Evolutionary conservation across 2,888 invertebrate species (phyloP).

Genomic region (Eupithecia abbreviata): DNA sequence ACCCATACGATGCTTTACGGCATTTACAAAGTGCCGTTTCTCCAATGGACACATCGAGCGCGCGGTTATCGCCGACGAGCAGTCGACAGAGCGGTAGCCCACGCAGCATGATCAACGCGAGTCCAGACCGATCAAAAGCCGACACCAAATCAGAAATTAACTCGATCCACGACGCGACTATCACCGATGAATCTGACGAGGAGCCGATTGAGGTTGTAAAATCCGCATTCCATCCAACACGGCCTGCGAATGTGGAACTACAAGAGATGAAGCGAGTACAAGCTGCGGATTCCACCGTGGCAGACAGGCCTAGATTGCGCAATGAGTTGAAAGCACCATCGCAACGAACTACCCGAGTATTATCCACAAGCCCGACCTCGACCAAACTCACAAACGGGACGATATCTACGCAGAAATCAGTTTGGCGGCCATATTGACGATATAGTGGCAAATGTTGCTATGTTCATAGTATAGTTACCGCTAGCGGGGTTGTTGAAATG

Average conservation of each 20-base stretch:
- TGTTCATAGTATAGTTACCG: slow-evolving; percentile 57
- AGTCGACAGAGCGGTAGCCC: slow-evolving; percentile 83
- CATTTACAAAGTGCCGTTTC: slow-evolving; percentile 76
- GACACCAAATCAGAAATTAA: slow-evolving; percentile 85
- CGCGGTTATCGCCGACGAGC: slow-evolving; percentile 82
- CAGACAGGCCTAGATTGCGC: slow-evolving; percentile 72
- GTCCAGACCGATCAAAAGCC: slow-evolving; percentile 79
- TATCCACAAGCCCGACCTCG: slow-evolving; percentile 79
- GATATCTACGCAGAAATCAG: slow-evolving; percentile 85
- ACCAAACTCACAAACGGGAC: slow-evolving; percentile 84
- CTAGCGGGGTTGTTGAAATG: slow-evolving; percentile 70
- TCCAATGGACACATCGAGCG: slow-evolving; percentile 77
- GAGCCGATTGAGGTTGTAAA: slow-evolving; percentile 90
- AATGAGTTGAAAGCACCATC: slow-evolving; percentile 86
- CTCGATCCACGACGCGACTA: slow-evolving; percentile 85
- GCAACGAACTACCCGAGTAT: slow-evolving; percentile 75
- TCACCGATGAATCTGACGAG: slow-evolving; percentile 87
- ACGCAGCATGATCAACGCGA: slow-evolving; percentile 69
- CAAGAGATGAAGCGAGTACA: slow-evolving; percentile 82
- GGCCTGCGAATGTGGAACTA: slow-evolving; percentile 83
- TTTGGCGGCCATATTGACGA: slow-evolving; percentile 89
- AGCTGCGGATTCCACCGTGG: slow-evolving; percentile 85
- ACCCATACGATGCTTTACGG: slow-evolving; percentile 83
- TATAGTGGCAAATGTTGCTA: slow-evolving; percentile 59
- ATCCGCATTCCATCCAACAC: slow-evolving; percentile 88